Evolutionary conservation across 1,140 invertebrate genomes (phyloP), one percentile per base, ranked within the genome.

Genomic region (Diachasmimorpha longicaudata): DNA sequence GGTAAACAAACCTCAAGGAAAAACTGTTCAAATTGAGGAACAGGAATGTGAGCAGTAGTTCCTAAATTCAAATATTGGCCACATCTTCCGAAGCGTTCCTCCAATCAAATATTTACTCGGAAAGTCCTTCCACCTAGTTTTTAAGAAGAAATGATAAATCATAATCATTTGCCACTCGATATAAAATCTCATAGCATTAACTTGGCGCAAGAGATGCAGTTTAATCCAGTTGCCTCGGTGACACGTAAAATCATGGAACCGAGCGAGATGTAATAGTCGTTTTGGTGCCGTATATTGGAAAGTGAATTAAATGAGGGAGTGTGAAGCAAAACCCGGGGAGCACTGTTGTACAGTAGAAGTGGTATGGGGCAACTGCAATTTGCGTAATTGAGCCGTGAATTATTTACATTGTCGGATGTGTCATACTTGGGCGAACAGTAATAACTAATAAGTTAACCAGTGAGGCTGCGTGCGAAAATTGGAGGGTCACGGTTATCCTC

Each of bases 301-400:
- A 23, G 58, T 63, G 23, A 63, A 63, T 63, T 63, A 63, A 63
- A 63, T 63, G 58, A 63, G 58, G 5, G 71, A 39, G 31, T 72
- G n/a, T 42, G 58, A 39, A 69, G 31, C 58, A 63, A 31, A 63
- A 31, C 58, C 58, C 58, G 13, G 23, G n/a, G 63, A 31, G 37
- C 67, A 23, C 68, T 31, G 63, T 23, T n/a, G 42, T 74, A 31
- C 66, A 4, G 46, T 69, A 31, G 16, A 39, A 37, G n/a, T n/a
- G 37, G 48, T n/a, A 69, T 67, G 66, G 23, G 70, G 48, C 25
- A 70, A 80, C 81, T 77, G 84, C 85, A 86, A 88, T 88, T 89
- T 88, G 82, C 84, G 85, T 88, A 88, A 88, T 89, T 88, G 87
- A 88, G 83, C 81, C 79, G 76, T 88, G 85, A 88, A 88, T 88